phyloP scores from a whole-genome alignment of 1,140 invertebrate species.

The Lucilia cuprina region DNA sequence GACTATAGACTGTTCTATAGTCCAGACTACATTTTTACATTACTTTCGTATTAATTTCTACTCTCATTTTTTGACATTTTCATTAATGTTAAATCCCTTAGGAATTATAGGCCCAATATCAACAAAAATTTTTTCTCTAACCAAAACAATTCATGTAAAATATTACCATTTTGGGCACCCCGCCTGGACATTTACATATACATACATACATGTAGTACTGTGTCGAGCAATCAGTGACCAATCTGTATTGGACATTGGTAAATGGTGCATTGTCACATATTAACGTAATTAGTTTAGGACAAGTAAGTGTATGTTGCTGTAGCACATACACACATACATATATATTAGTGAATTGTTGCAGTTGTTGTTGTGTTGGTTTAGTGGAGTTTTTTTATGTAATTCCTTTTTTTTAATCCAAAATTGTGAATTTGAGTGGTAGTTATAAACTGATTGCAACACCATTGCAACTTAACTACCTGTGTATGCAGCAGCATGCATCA shows the following conservation, averaged over 20 bases:
- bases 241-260: background rate
- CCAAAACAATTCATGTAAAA: no score
- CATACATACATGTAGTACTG: background rate
- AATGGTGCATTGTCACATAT: conserved; percentile 32
- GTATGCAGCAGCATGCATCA: background rate
- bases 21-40: no score
- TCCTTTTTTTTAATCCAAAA: background rate
- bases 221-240: background rate
- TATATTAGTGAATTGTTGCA: background rate
- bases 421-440: background rate
- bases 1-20: no score
- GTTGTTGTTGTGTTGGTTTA: background rate
- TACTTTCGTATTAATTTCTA: no score
- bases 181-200: background rate
- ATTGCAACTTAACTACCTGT: background rate
- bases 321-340: background rate
- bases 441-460: background rate
- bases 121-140: no score
- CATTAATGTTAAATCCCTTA: no score
- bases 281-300: conserved; percentile 30
- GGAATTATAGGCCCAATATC: no score
- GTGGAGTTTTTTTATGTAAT: background rate
- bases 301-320: background rate
- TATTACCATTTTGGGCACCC: no score
- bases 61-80: no score